These are phyloP conservation scores for Pseudochirops corinnae DNA, from an alignment of 2,797 vertebrate species.

Conservation along the genomic window DNA sequence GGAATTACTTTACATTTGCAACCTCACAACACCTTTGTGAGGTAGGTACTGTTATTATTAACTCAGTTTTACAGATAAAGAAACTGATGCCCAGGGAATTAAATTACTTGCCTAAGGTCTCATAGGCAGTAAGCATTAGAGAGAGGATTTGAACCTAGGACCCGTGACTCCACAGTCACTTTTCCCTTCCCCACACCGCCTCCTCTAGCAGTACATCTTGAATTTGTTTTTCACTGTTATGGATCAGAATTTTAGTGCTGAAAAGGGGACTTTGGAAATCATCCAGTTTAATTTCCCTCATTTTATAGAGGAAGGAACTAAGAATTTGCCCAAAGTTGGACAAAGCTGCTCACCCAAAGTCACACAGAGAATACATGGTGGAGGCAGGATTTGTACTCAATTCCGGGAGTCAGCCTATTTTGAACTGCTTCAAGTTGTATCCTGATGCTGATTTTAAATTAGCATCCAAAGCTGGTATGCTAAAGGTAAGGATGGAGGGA, in stretches of 20 bases:
- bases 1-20: too few species aligned
- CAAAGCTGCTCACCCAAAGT: not conserved
- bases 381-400: not conserved
- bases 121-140: not conserved
- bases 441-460: not conserved
- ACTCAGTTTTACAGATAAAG: not conserved
- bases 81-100: not conserved
- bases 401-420: not conserved
- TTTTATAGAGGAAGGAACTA: not conserved
- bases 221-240: conserved; percentile 20
- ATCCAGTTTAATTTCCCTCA: too few species aligned
- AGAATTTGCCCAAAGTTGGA: too few species aligned
- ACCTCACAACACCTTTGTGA: too few species aligned
- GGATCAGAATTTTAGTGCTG: not conserved
- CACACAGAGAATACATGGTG: not conserved
- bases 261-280: not conserved
- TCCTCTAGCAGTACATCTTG: not conserved
- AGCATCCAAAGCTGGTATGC: not conserved
- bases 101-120: not conserved
- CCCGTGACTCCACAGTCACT: not conserved
- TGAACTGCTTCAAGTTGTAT: not conserved
- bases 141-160: not conserved
- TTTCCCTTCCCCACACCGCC: not conserved
- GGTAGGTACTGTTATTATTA: too few species aligned
- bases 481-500: not conserved